Percentiles rank a stretch among this genome's conserved stretches.
Evolutionary conservation across 23 tunicate species (phyloP).

Genomic region (Trididemnum nubilum): DNA sequence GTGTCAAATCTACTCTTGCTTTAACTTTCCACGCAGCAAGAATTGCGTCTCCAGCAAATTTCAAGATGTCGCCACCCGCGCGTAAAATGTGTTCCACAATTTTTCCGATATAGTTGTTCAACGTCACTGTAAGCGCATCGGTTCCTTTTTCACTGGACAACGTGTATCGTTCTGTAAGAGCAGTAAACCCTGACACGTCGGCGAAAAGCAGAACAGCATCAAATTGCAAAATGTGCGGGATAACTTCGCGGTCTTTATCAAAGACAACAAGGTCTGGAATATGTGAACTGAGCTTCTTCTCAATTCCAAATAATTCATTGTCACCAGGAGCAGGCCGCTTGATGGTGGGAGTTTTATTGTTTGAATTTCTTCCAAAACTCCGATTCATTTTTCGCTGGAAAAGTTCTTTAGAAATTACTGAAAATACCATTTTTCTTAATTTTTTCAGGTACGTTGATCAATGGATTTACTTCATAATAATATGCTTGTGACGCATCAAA

Average conservation of each 20-base stretch:
- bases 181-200: conserved; percentile 97
- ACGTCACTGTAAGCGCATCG: conserved; percentile 85
- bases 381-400: too few species aligned
- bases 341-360: too few species aligned
- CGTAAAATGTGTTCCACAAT: conserved; percentile 77
- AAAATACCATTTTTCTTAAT: too few species aligned
- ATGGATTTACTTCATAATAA: too few species aligned
- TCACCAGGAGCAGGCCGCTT: too few species aligned
- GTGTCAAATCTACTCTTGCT: conserved; percentile 46
- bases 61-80: conserved; percentile 89
- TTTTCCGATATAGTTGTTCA: conserved; percentile 87
- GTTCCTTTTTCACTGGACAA: conserved; percentile 85
- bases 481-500: too few species aligned
- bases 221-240: conserved; percentile 74
- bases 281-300: conserved; percentile 65
- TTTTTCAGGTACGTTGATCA: too few species aligned
- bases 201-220: conserved; percentile 97
- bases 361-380: too few species aligned
- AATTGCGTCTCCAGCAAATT: conserved; percentile 99
- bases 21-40: conserved; percentile 96
- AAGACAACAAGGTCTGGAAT: conserved; percentile 88
- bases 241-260: conserved; percentile 56
- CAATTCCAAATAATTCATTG: conserved; percentile 33
- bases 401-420: too few species aligned
- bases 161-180: conserved; percentile 92